Evolutionary conservation across 2,113 vertebrate species (phyloP).

Genomic region (Rhynchomys soricoides): DNA sequence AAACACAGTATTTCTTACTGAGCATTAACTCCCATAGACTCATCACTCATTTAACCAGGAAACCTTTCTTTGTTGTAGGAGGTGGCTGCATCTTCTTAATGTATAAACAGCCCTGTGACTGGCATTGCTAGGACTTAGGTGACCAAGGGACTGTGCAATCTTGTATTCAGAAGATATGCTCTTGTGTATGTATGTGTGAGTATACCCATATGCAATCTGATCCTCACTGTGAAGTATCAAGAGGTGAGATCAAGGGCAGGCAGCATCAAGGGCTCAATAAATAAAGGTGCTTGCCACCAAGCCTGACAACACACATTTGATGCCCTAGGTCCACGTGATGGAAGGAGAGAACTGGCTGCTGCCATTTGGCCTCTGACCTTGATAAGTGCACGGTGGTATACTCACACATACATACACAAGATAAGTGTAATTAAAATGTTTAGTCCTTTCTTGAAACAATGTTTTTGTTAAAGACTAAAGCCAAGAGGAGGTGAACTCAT

Average conservation of each 20-base stretch:
- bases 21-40: not conserved
- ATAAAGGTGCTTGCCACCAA: too few species aligned
- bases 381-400: not conserved
- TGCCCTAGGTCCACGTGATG: too few species aligned
- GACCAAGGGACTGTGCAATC: not conserved
- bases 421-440: not conserved
- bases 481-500: not conserved
- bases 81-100: conserved; percentile 5
- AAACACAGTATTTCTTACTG: not conserved
- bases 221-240: too few species aligned
- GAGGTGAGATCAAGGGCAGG: too few species aligned
- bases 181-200: not conserved
- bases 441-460: not conserved
- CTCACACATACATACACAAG: not conserved
- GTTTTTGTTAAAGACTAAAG: not conserved
- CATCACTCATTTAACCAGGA: not conserved
- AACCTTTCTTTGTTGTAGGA: conserved; percentile 17
- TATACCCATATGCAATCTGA: too few species aligned
- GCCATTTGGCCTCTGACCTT: too few species aligned
- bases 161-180: not conserved
- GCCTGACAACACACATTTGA: too few species aligned
- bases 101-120: not conserved
- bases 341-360: too few species aligned
- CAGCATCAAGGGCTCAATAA: too few species aligned
- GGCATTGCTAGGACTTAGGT: not conserved